These are phyloP conservation scores for Melanogrammus aeglefinus DNA, from an alignment of 2,797 vertebrate genomes.

Conservation along the genomic window DNA sequence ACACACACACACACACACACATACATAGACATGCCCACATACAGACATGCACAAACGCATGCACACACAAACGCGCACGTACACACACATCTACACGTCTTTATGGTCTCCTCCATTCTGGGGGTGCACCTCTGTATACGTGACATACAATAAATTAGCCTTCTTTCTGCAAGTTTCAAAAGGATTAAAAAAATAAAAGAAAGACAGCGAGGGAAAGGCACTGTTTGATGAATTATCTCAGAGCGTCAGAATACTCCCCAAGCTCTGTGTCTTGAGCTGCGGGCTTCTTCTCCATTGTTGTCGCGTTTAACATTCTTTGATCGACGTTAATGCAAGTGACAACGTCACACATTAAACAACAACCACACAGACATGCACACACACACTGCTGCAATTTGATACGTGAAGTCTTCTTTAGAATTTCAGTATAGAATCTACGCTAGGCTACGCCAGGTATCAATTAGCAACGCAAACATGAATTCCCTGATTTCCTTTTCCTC, in stretches of 20 bases:
- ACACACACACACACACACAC: too few species aligned
- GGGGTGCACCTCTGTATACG: slow-evolving; percentile 24
- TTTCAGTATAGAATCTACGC: too few species aligned
- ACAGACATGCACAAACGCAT: too few species aligned
- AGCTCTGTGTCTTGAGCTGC: background rate
- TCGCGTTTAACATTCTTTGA: background rate
- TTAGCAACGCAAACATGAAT: too few species aligned
- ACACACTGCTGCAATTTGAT: background rate
- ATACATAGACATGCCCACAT: too few species aligned
- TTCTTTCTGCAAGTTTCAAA: slow-evolving; percentile 12
- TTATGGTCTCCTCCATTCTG: slow-evolving; percentile 6
- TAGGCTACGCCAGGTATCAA: too few species aligned
- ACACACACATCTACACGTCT: too few species aligned
- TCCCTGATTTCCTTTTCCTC: too few species aligned
- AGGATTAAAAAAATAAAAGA: background rate
- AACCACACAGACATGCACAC: background rate
- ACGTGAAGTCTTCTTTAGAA: background rate
- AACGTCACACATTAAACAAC: background rate
- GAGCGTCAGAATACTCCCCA: background rate
- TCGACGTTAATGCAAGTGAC: background rate
- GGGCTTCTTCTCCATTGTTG: background rate
- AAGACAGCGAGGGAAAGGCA: slow-evolving; percentile 26
- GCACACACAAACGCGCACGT: too few species aligned
- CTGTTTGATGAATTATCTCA: background rate
- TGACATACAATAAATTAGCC: slow-evolving; percentile 13